Percentiles rank a stretch among this genome's conserved stretches.
Conservation (phyloP, 1,140 invertebrate genomes). For the Ptiloglossa arizonensis region DNA sequence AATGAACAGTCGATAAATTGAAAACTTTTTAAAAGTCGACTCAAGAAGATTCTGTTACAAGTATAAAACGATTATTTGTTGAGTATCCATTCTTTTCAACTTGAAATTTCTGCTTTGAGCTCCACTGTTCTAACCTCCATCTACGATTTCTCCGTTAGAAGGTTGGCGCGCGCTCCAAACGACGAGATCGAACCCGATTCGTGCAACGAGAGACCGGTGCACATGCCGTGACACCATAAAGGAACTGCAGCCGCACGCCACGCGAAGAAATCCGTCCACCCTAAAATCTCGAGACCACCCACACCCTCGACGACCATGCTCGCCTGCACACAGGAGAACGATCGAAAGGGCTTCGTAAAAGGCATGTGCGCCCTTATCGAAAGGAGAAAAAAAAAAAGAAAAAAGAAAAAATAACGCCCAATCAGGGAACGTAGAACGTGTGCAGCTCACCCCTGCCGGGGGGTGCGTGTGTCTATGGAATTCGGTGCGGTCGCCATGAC, state of each 20-base stretch:
- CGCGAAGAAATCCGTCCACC: slow-evolving; percentile 28
- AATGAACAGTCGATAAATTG: too few relatives aligned
- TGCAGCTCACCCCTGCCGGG: slow-evolving; percentile 68
- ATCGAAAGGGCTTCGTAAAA: slow-evolving; percentile 56
- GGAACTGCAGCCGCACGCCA: slow-evolving; percentile 42
- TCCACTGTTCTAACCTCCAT: too few relatives aligned
- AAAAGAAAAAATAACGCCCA: slow-evolving; percentile 80
- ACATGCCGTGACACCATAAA: background rate
- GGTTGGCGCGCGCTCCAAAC: too few relatives aligned
- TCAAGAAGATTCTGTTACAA: too few relatives aligned
- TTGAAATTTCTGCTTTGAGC: too few relatives aligned
- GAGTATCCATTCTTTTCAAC: too few relatives aligned
- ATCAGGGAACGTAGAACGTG: slow-evolving; percentile 75
- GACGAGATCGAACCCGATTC: background rate
- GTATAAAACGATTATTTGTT: too few relatives aligned
- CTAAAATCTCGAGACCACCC: slow-evolving; percentile 47
- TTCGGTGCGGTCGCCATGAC: slow-evolving; percentile 78
- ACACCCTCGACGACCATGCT: slow-evolving; percentile 26
- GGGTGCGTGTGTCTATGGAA: slow-evolving; percentile 74
- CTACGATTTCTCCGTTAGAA: too few relatives aligned
- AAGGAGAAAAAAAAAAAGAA: too few relatives aligned
- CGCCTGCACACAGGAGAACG: slow-evolving; percentile 34
- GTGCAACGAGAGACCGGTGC: background rate
- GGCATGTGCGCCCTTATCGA: slow-evolving; percentile 77
- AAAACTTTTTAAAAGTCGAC: too few relatives aligned